phyloP scores from a whole-genome alignment of 2,797 vertebrate genomes.

The Tragopan temminckii region DNA sequence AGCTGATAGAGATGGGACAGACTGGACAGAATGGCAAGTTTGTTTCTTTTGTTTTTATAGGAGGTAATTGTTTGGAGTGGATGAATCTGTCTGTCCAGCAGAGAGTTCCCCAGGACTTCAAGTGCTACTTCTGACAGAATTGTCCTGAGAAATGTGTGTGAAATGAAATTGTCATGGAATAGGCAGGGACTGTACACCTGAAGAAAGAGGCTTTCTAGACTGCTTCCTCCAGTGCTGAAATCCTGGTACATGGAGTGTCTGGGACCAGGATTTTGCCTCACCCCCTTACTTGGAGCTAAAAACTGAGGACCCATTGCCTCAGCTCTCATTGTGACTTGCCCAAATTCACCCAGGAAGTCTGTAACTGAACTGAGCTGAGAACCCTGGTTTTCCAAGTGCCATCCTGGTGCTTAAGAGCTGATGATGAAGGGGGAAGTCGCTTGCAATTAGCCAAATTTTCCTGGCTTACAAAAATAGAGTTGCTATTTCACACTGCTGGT shows the following conservation, averaged over 20 bases:
- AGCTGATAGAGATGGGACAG: not conserved
- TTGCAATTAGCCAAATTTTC: not conserved
- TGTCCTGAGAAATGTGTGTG: not conserved
- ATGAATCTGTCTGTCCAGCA: not conserved
- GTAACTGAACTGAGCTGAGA: not conserved
- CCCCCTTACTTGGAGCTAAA: not conserved
- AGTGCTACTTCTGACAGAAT: not conserved
- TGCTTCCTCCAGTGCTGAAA: not conserved
- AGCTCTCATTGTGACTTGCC: not conserved
- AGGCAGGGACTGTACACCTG: not conserved
- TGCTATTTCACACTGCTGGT: not conserved
- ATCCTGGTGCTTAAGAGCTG: not conserved
- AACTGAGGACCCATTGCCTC: not conserved
- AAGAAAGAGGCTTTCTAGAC: not conserved
- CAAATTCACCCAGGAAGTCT: not conserved
- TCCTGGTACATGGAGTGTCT: not conserved
- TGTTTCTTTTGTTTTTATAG: conserved; percentile 1
- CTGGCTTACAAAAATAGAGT: not conserved
- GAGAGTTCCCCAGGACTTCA: not conserved
- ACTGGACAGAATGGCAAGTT: not conserved
- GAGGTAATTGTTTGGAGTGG: not conserved
- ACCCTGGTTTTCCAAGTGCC: rapidly evolving
- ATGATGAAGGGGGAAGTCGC: not conserved
- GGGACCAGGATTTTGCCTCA: not conserved
- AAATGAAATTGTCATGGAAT: not conserved